Evolutionary conservation across 2,888 invertebrate genomes (phyloP), one percentile per base, ranked within the genome.

Genomic region (Archips crataeganus): DNA sequence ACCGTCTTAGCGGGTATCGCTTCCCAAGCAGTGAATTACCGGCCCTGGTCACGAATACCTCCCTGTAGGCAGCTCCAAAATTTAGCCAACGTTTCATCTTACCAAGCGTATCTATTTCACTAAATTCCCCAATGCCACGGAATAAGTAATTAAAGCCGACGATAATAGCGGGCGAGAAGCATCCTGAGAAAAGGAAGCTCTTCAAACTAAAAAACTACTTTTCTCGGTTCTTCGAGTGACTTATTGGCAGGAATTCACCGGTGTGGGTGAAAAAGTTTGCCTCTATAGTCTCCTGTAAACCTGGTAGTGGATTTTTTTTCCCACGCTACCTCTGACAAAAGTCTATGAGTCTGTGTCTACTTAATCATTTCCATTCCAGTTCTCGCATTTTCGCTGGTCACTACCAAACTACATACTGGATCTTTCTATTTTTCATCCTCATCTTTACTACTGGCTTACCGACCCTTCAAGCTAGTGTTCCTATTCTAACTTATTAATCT

Each of bases 31-130:
- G 32, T 11, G 32, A 57, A 57, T 57, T 57, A 57, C 57, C 32
- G 11, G 57, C 32, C 57, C 57, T 32, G 57, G 57, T 57, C 57
- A 57, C 57, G 57, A 57, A 57, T 57, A 57, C 57, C 32, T 32
- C 4, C 32, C 57, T 32, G 8, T 5, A n/a, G 54, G 15, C 2
- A 32, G 11, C 57, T 57, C 32, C 32, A 4, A 57, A 57, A 57
- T 32, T 57, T 11, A 57, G 57, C 57, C 3, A 54, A 54, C 23
- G 57, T 9, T 11, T 57, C 57, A 11, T 10, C 11, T 57, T 57
- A 57, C 32, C 57, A 32, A 32, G 57, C 57, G 57, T 57, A 57
- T 57, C 57, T 32, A 32, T 57, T 57, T 57, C 57, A 32, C 32
- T 54, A 57, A 57, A 57, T 1, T 57, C 57, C 57, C 32, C 57